phyloP scores from a whole-genome alignment of 2,797 vertebrate species.

The Macropus fuliginosus region DNA sequence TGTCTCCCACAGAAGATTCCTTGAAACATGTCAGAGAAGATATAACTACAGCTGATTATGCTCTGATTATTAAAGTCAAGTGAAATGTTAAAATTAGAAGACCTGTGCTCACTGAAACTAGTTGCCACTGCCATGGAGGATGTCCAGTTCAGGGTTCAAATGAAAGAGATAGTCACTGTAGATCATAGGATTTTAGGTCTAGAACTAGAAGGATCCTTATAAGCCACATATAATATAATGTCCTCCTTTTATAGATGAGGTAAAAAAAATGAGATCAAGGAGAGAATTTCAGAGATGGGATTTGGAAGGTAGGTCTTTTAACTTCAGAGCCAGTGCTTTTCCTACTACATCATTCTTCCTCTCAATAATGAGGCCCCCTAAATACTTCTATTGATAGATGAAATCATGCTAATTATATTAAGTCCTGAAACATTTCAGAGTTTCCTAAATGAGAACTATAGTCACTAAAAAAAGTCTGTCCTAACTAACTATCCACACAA shows the following conservation, averaged over 20 bases:
- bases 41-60: not conserved
- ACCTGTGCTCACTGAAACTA: not conserved
- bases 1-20: not conserved
- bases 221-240: not conserved
- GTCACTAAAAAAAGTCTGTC: not conserved
- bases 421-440: not conserved
- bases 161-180: not conserved
- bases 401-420: not conserved
- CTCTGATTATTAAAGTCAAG: not conserved
- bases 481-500: not conserved
- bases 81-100: not conserved
- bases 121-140: not conserved
- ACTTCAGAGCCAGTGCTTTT: not conserved
- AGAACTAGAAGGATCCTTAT: not conserved
- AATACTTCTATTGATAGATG: not conserved
- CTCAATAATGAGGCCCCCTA: not conserved
- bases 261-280: not conserved
- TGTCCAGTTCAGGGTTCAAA: not conserved
- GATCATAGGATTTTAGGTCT: not conserved
- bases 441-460: not conserved
- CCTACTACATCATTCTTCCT: not conserved
- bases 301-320: not conserved
- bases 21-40: not conserved
- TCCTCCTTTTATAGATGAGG: not conserved
- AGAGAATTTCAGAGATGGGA: not conserved